Evolutionary conservation across 2,113 vertebrate genomes (phyloP), one percentile per base, ranked within the genome.

Genomic region (Bos indicus): DNA sequence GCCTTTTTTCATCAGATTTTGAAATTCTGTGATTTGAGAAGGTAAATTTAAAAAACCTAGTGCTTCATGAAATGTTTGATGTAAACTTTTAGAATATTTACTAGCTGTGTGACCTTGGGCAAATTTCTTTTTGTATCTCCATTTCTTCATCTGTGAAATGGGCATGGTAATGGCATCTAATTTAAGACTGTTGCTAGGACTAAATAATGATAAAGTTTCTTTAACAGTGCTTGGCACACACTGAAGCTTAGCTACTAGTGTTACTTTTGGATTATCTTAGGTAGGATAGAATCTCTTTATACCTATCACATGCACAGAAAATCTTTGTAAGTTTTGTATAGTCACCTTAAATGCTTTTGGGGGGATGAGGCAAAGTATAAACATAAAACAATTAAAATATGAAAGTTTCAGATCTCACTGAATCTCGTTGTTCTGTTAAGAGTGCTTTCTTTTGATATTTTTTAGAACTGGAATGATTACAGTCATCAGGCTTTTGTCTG

Each of bases 391-490:
- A 78, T 59, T 91, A 82, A 97, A 88, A 95, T 71, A 10, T 33
- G 52, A 51, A 92, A 17, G 19, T n/a, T 96, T 96, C 64, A 74
- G 81, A 52, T 90, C 64, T 56, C 54, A 1, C 36, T 40, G 93
- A 82, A 88, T 46, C n/a, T 95, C 88, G 64, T 93, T 9, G 30
- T n/a, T 15, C 90, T 91, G 10, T 59, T 96, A 93, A 59, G 48
- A 36, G 74, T 64, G 43, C 60, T 94, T 48, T 3, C 62, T 93
- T 97, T 78, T 98, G 95, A 95, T 96, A 84, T 97, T 26, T 10
- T 30, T 82, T 97, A 99, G 99, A 99, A 99, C 98, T 99, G 99
- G 99, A 99, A 99, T 0, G 99, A 99, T 96, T 99, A 99, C 97
- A 99, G 99, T 86, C 99, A 99, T 98, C 98, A 98, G 11, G 98